phyloP scores from a whole-genome alignment of 1,140 invertebrate genomes.

The Anoplophora glabripennis region DNA sequence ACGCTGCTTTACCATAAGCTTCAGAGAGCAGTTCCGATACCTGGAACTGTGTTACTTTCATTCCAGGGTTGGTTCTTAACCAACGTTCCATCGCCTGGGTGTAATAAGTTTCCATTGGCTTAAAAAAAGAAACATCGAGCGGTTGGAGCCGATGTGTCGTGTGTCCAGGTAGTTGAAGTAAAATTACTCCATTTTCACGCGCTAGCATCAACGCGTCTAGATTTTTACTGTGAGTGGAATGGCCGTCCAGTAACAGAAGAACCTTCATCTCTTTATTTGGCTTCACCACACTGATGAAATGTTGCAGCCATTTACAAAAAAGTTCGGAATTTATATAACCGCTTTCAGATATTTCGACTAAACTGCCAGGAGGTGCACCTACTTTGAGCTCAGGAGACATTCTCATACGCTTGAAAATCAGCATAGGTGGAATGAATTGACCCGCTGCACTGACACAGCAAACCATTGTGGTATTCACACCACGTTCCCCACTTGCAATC shows the following conservation, averaged over 20 bases:
- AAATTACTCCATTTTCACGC: slow-evolving; percentile 22
- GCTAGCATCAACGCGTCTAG: slow-evolving; percentile 25
- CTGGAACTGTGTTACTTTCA: slow-evolving; percentile 32
- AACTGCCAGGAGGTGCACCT: slow-evolving; percentile 20
- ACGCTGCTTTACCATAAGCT: too few species aligned
- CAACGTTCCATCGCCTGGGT: slow-evolving; percentile 33
- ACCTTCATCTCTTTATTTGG: slow-evolving; percentile 29
- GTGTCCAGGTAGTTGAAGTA: slow-evolving; percentile 27
- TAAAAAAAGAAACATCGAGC: slow-evolving; percentile 47
- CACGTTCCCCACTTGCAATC: slow-evolving; percentile 46
- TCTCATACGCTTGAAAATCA: slow-evolving; percentile 36
- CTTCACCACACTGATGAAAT: slow-evolving; percentile 23
- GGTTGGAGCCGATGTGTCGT: slow-evolving; percentile 41
- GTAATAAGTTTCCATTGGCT: slow-evolving; percentile 38
- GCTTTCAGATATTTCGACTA: slow-evolving; percentile 21
- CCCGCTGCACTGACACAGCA: slow-evolving; percentile 40
- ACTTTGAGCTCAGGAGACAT: slow-evolving; percentile 1
- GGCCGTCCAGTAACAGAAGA: slow-evolving; percentile 40
- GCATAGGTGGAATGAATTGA: slow-evolving; percentile 37
- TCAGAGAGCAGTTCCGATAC: too few species aligned
- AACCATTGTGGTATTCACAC: slow-evolving; percentile 42
- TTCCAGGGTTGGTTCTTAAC: slow-evolving; percentile 34
- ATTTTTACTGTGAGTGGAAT: too few species aligned
- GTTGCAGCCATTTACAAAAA: slow-evolving; percentile 33
- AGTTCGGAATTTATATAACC: slow-evolving; percentile 37